These are phyloP conservation scores for Etia nguti DNA, from an alignment of 2,113 vertebrate species.

Conservation along the genomic window DNA sequence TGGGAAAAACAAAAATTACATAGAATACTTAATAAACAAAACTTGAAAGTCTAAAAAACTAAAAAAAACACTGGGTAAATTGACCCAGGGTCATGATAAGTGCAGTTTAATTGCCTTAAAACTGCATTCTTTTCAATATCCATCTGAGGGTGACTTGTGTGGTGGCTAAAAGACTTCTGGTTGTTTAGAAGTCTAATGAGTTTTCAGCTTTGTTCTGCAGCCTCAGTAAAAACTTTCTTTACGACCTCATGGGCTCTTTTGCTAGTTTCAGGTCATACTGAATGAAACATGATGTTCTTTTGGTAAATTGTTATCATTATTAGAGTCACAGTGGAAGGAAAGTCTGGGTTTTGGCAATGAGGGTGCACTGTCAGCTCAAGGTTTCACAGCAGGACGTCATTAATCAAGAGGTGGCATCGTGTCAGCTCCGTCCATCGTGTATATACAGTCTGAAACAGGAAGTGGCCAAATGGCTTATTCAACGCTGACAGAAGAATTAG, in stretches of 20 bases:
- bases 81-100: accelerated
- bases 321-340: accelerated
- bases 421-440: accelerated
- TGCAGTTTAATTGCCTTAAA: background rate
- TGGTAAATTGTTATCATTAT: background rate
- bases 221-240: background rate
- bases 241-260: background rate
- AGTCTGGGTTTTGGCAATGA: background rate
- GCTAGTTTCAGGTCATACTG: background rate
- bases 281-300: background rate
- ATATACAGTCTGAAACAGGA: background rate
- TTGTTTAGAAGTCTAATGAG: background rate
- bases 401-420: background rate
- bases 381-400: background rate
- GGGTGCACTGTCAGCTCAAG: background rate
- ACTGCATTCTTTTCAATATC: background rate
- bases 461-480: accelerated
- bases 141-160: background rate
- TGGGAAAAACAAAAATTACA: background rate
- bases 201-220: background rate
- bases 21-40: background rate
- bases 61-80: accelerated
- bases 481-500: background rate
- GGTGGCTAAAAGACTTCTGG: background rate
- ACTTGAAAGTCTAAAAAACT: background rate